Base-by-base conservation (phyloP, 2,113 vertebrate genomes). In the Ivindomyrus marchei region DNA sequence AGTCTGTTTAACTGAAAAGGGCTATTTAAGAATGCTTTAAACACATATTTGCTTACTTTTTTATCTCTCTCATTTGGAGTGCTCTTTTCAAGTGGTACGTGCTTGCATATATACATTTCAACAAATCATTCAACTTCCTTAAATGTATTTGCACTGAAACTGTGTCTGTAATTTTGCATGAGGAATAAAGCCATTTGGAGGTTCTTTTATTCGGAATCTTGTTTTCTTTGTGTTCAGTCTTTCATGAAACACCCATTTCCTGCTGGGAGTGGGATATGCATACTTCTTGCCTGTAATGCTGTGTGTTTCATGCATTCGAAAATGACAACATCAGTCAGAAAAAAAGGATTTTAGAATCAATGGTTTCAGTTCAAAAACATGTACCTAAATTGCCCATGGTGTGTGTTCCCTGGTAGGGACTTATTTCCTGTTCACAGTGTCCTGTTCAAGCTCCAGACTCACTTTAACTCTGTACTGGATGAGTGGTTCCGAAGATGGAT, bases 101-200 rank as follows among this genome's bases (percentile, higher is more conserved):
- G 45, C 85, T 74, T 52, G 53, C 88, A 86, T 39, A 85, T 88
- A 90, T 77, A n/a, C 47, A 56, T 62, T 89, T 58, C 42, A 46
- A 45, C 80, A 62, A 21, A n/a, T 56, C 19, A 66, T 52, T 50
- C 88, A 3, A 66, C 56, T 58, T 85, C 13, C n/a, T 86, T 27
- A 85, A 84, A 84, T 84, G 50, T 36, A 56, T 90, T 70, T 87
- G 66, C 89, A 87, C 62, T 77, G 66, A 85, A 88, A 53, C 77
- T 70, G 27, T 46, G 36, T 90, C 88, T 90, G 90, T 88, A 84
- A 83, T 91, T 90, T 42, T 89, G 89, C 58, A 84, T 85, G 80
- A 80, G 53, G 87, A 91, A 91, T 91, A 91, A 91, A 91, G 46
- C 80, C 87, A 45, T 88, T 90, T 90, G 86, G 47, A 88, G 24